Base-by-base conservation (phyloP, 64 coral and sea anemone species). In the Montipora cactus region DNA sequence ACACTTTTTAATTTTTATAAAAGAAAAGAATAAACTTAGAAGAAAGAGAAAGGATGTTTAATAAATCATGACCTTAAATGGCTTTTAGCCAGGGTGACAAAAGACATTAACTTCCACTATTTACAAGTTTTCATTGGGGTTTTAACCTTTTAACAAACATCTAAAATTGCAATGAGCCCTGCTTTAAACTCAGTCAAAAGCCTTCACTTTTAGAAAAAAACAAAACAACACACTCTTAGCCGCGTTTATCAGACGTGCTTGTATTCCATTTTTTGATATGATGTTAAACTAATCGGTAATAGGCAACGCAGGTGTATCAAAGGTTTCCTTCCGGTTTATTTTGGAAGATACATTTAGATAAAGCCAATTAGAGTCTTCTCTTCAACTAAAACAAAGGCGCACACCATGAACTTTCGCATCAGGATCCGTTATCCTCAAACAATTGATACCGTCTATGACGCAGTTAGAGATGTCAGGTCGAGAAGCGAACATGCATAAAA, bases 1-100 rank as follows among this genome's bases (percentile, higher is more conserved):
- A 71, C 68, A 5, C 3, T 71, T 71, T 71, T 16, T 64, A 22
- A 71, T 22, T 71, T 71, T 5, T 5, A 23, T 8, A n/a, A 21
- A 71, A 71, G 68, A 71, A 71, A 71, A 71, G 68, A 71, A 71
- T 71, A 71, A 71, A 71, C 68, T n/a, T 9, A 6, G 21, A 71
- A 71, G 18, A 71, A 71, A 71, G 21, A 23, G 68, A 71, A 71
- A 71, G 18, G 68, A 5, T 71, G 68, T 71, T 71, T 22, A 71
- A 71, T 71, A 71, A 71, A 71, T 71, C 19, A 71, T 71, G 68
- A 19, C 68, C 28, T 21, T 21, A 21, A 71, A 71, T 71, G 20
- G 68, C 68, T 71, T 71, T 71, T 71, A 71, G 68, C 68, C 68
- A 71, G 21, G 21, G 21, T 71, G 2, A 71, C 68, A 21, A 71